Conservation (phyloP, 2,113 vertebrate species). For the Orcinus orca region DNA sequence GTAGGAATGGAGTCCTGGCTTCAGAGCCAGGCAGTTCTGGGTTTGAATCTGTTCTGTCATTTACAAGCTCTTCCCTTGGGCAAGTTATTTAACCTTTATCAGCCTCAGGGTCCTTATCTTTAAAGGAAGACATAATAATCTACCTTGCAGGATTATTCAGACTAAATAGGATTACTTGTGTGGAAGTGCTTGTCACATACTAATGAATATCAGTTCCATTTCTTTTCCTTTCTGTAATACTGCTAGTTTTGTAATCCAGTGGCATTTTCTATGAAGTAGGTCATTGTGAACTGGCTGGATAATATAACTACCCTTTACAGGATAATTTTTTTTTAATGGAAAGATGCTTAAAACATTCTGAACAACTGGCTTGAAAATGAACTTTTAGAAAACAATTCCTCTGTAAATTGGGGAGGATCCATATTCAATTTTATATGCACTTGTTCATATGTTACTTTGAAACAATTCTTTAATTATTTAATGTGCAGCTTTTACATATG, state of each 20-base stretch:
- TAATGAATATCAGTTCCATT: background rate
- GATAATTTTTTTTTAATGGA: slow-evolving; percentile 35
- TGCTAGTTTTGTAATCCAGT: background rate
- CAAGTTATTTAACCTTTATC: slow-evolving; percentile 2
- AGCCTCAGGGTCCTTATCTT: background rate
- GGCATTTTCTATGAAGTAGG: background rate
- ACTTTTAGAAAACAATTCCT: background rate
- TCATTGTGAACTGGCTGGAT: background rate
- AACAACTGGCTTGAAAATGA: slow-evolving; percentile 26
- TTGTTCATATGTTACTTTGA: slow-evolving; percentile 10
- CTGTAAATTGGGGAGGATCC: background rate
- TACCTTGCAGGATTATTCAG: background rate
- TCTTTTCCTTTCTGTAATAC: background rate
- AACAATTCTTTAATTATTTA: background rate
- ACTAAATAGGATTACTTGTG: background rate
- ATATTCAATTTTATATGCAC: background rate
- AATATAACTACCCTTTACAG: background rate
- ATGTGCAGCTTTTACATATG: background rate
- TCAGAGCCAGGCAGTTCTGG: background rate
- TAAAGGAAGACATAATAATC: slow-evolving; percentile 8
- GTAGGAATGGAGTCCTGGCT: background rate
- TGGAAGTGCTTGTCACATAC: background rate
- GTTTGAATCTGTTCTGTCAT: background rate
- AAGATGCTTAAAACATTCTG: slow-evolving; percentile 13
- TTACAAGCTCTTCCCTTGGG: background rate